Base-by-base conservation (phyloP, 2,797 vertebrate species). In the Xenentodon cancila region DNA sequence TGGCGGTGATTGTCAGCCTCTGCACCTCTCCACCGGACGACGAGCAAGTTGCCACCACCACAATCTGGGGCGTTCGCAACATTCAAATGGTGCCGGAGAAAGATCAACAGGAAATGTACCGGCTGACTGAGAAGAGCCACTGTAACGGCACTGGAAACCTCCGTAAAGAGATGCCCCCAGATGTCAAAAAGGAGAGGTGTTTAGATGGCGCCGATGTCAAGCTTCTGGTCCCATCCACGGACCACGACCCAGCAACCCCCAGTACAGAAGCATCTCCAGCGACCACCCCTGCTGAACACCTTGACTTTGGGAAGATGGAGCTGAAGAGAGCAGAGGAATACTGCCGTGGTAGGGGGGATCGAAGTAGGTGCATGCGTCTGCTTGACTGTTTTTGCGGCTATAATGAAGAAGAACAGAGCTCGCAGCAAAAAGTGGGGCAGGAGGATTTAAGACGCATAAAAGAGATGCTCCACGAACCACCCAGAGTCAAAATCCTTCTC, bases 401-500 rank as follows among this genome's bases (percentile, higher is more conserved):
- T 75, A 95, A 95, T 73, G 94, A 93, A 20, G 90, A 81, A 76
- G 80, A 63, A 40, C 81, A 92, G 52, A 90, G 84, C 73, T 84
- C 86, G 73, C 81, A 91, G 77, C 83, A 92, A 65, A 93, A 92
- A 81, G 75, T 84, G 72, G 45, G 55, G 0, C 81, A 86, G 80
- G 96, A 97, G 22, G 94, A 96, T 25, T 90, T 93, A 79, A 90
- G 72, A 17, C 60, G 88, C 53, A 91, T 96, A 58, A 90, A 93
- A 64, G 92, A 96, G 84, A 95, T 97, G 95, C 90, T 99, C 84
- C 93, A 99, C 34, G 98, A 99, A 86, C 89, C 95, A 48, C 95
- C 95, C 0, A 91, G 89, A 86, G 90, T 95, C 61, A 97, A 94
- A 89, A 45, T 96, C 49, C 54, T 97, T 71, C 93, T 99, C 49